These are phyloP conservation scores for Malaclemys terrapin DNA, from an alignment of 2,113 vertebrate species.

Conservation along the genomic window DNA sequence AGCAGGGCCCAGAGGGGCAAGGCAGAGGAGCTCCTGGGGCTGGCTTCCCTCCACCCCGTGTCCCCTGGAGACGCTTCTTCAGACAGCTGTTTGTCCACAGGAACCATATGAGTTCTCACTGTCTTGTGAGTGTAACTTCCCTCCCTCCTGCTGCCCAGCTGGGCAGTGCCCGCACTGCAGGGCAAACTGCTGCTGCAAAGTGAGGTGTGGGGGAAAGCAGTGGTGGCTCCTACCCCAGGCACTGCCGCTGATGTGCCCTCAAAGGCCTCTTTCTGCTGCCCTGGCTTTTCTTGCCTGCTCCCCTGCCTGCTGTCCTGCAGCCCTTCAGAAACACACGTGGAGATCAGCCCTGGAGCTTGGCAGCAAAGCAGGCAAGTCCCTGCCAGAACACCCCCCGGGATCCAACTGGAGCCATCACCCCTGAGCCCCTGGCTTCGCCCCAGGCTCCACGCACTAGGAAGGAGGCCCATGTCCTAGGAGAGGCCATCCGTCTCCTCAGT, in stretches of 20 bases:
- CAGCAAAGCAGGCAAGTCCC: background rate
- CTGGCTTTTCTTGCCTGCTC: background rate
- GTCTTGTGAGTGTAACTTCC: background rate
- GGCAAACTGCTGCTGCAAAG: too few relatives aligned
- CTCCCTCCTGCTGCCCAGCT: background rate
- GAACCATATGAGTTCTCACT: background rate
- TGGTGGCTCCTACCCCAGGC: background rate
- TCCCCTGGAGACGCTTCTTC: too few relatives aligned
- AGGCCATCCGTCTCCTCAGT: background rate
- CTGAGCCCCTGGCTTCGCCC: background rate
- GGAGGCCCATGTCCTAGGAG: background rate
- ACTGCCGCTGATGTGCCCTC: background rate
- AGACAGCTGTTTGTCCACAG: too few relatives aligned
- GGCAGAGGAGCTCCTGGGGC: too few relatives aligned
- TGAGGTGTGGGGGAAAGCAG: background rate
- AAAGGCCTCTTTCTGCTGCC: background rate
- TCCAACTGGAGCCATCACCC: background rate
- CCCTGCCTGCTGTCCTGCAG: background rate
- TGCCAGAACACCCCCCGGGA: background rate
- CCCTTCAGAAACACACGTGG: background rate
- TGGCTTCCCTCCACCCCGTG: background rate
- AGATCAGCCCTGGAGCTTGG: background rate
- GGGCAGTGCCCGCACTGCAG: too few relatives aligned
- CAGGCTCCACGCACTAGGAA: background rate
- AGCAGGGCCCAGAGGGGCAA: too few relatives aligned